phyloP scores from a whole-genome alignment of 1,140 invertebrate genomes.

The Diachasma alloeum region DNA sequence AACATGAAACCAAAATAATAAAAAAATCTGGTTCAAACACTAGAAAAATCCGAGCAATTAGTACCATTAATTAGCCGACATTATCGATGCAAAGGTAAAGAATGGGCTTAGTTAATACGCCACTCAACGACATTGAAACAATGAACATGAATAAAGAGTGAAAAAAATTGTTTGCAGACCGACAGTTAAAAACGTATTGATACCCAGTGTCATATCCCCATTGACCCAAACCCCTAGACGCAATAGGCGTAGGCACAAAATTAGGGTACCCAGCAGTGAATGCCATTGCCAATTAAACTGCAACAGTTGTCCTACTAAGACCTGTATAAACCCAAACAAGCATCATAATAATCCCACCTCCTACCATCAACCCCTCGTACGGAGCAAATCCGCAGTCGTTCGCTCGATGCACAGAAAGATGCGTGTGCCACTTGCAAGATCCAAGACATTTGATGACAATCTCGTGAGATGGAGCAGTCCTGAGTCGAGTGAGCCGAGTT shows the following conservation, averaged over 20 bases:
- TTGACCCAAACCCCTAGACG: conserved; percentile 61
- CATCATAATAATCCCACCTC: conserved; percentile 53
- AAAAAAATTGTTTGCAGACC: conserved; percentile 65
- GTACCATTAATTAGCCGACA: conserved; percentile 2
- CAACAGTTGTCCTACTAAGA: conserved; percentile 41
- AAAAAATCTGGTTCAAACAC: neutral
- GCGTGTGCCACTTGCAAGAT: conserved; percentile 61
- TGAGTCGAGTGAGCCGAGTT: conserved; percentile 59
- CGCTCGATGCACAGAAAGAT: conserved; percentile 64
- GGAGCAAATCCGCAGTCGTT: conserved; percentile 66
- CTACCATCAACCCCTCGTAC: conserved; percentile 59
- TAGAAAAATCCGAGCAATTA: neutral
- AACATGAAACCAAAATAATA: conserved; percentile 20
- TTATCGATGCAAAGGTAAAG: conserved; percentile 16
- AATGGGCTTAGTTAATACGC: conserved; percentile 34
- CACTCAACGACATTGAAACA: conserved; percentile 19
- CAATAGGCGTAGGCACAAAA: conserved; percentile 65
- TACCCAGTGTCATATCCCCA: conserved; percentile 65
- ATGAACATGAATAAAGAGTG: conserved; percentile 45
- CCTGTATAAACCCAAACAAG: conserved; percentile 49
- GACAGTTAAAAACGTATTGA: conserved; percentile 66
- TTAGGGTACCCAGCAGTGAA: conserved; percentile 64
- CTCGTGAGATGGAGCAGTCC: conserved; percentile 58
- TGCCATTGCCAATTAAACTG: conserved; percentile 53
- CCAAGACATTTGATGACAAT: conserved; percentile 62